Evolutionary conservation across 2,888 invertebrate genomes (phyloP), one percentile per base, ranked within the genome.

Genomic region (Acronicta aceris): DNA sequence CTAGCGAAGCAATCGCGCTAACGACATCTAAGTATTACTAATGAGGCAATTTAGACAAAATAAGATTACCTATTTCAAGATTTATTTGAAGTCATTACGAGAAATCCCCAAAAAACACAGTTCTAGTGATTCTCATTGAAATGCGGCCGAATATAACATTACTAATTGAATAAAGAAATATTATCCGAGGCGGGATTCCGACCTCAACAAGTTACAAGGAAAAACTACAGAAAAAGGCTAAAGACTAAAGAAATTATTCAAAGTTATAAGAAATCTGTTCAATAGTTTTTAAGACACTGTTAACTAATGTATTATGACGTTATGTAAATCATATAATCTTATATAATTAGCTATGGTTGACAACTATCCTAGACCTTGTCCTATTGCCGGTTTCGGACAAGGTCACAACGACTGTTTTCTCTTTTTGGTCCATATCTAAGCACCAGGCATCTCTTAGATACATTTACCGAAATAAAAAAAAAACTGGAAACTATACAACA

Each of bases 31-130:
- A n/a, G n/a, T n/a, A n/a, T 33, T 40, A 25, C 43, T 16, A 50
- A 60, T 53, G 74, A 43, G 56, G 46, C 62, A 69, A 53, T 74
- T 27, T 27, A 27, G 6, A 27, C 27, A 27, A 27, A 27, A n/a
- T n/a, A n/a, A n/a, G n/a, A n/a, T n/a, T n/a, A n/a, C n/a, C n/a
- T n/a, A n/a, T n/a, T n/a, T n/a, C n/a, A n/a, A n/a, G n/a, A n/a
- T n/a, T n/a, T 27, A 27, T 7, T 7, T 27, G 27, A 27, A 6
- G 2, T 5, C 2, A 27, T 21, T 21, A 21, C 21, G 21, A n/a
- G 2, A 21, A 21, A 21, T 21, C 21, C 21, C 4, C 21, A 21
- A 21, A n/a, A 21, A 21, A 21, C 21, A 21, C 21, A 21, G 21
- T 4, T 2, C 2, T 21, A 21, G 2, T 21, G 21, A 21, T 21